phyloP scores from a whole-genome alignment of 2,797 vertebrate genomes.

The Dendrocincla fuliginosa region DNA sequence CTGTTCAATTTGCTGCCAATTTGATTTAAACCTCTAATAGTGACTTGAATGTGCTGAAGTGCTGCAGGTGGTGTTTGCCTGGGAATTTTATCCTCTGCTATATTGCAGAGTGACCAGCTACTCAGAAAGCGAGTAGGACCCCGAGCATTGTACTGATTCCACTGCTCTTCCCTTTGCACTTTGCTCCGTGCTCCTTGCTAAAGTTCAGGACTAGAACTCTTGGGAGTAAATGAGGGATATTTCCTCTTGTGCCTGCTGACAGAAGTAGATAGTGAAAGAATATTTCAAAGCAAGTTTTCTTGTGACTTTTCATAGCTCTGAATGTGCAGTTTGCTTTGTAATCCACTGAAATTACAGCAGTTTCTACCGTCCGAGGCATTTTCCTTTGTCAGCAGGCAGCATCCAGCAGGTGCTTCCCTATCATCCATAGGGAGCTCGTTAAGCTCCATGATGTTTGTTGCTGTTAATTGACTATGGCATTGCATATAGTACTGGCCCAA shows the following conservation, averaged over 20 bases:
- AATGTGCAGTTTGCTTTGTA: background rate
- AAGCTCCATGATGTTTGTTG: background rate
- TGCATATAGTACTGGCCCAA: background rate
- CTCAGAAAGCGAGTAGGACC: background rate
- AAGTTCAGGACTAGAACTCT: background rate
- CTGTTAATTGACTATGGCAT: constrained; percentile 1
- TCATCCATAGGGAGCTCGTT: background rate
- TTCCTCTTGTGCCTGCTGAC: background rate
- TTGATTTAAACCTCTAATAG: background rate
- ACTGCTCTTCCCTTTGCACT: background rate
- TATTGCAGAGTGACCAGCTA: background rate
- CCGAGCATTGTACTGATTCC: rapidly evolving
- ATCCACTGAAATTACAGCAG: background rate
- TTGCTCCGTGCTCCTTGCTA: background rate
- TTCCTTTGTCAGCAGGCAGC: background rate
- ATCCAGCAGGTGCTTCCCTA: background rate
- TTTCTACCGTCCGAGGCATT: background rate
- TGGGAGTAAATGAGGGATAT: background rate
- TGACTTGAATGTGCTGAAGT: background rate
- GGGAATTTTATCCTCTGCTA: background rate
- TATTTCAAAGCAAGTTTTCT: background rate
- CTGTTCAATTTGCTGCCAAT: background rate
- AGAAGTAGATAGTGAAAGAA: background rate
- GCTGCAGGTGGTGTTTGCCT: background rate
- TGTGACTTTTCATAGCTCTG: background rate